Evolutionary conservation across 2,888 invertebrate species (phyloP).

Genomic region (Drosophila basisetae): DNA sequence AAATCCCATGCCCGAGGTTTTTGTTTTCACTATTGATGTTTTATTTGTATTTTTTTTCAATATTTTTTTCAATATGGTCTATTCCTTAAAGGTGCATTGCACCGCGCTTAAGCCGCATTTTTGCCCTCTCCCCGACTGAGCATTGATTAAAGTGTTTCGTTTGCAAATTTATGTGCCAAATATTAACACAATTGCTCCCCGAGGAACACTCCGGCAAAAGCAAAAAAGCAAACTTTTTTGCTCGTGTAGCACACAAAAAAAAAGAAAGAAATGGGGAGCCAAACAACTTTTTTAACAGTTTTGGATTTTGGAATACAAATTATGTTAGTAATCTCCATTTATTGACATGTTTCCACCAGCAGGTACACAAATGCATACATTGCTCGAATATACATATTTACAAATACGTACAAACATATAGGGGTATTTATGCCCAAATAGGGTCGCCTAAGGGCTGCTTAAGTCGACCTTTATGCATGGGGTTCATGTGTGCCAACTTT

Average conservation of each 20-base stretch:
- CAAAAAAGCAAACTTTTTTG: conserved; percentile 58
- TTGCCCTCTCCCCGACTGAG: conserved; percentile 42
- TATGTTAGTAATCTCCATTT: conserved; percentile 81
- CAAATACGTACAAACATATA: background rate
- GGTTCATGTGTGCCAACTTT: conserved; percentile 60
- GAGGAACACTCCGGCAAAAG: conserved; percentile 67
- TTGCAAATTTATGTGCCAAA: conserved; percentile 79
- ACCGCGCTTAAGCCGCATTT: conserved; percentile 28
- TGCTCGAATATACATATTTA: background rate
- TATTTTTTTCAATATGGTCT: conserved; percentile 43
- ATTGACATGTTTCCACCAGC: conserved; percentile 67
- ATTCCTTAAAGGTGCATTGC: conserved; percentile 64
- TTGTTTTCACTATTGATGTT: conserved; percentile 1
- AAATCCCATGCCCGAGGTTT: conserved; percentile 11
- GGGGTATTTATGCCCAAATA: conserved; percentile 32
- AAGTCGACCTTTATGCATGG: conserved; percentile 74
- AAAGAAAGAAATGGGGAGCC: conserved; percentile 30
- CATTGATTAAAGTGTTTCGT: conserved; percentile 77
- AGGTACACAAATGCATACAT: conserved; percentile 18
- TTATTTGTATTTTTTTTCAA: background rate
- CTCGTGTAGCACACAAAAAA: conserved; percentile 24
- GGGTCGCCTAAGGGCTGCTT: conserved; percentile 42
- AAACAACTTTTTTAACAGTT: conserved; percentile 75
- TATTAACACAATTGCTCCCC: conserved; percentile 78
- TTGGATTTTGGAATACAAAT: conserved; percentile 80